Evolutionary conservation across 92 coral and sea anemone genomes (phyloP), one percentile per base, ranked within the genome.

Genomic region (Palythoa grandiflora): DNA sequence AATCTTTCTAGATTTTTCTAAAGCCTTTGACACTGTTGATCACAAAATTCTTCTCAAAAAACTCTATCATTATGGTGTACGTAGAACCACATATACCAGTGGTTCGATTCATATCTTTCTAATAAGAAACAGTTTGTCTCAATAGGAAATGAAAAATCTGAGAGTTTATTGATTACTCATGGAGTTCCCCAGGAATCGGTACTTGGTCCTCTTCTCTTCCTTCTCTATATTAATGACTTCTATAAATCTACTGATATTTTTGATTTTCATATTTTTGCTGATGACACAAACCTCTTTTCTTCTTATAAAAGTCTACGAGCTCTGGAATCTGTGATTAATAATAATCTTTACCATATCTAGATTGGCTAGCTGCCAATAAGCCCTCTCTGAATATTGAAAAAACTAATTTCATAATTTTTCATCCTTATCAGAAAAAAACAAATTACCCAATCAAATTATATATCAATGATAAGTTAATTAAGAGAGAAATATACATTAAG

Each of bases 41-140:
- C 68, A 60, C 68, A 60, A 60, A 60, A 60, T 60, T 60, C 68
- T 60, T 60, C 68, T 60, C 0, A 60, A 60, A 17, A 60, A 60
- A 60, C 68, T 60, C 68, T 60, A 17, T 60, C 68, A 60, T 60
- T 60, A 60, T 60, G 68, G 68, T 60, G 68, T 61, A 61, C 68
- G 68, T 61, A n/a, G 68, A 61, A 61, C 20, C 68, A 13, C 68
- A 9, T 61, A 61, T 61, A 61, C 20, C 68, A 61, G 68, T 61
- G 68, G 68, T 61, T 61, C 20, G 68, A 61, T 13, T 61, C 68
- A 6, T 61, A 61, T 61, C 20, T 61, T 14, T 61, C 17, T 2
- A 61, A 17, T 61, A 61, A n/a, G 68, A 61, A 61, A 61, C 68
- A 61, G 68, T 9, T 61, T 61, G 68, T 61, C 68, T 14, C 68